Percentiles rank a stretch among this genome's conserved stretches.
phyloP scores from a whole-genome alignment of 2,113 vertebrate genomes.

The Gymnobelideus leadbeateri region DNA sequence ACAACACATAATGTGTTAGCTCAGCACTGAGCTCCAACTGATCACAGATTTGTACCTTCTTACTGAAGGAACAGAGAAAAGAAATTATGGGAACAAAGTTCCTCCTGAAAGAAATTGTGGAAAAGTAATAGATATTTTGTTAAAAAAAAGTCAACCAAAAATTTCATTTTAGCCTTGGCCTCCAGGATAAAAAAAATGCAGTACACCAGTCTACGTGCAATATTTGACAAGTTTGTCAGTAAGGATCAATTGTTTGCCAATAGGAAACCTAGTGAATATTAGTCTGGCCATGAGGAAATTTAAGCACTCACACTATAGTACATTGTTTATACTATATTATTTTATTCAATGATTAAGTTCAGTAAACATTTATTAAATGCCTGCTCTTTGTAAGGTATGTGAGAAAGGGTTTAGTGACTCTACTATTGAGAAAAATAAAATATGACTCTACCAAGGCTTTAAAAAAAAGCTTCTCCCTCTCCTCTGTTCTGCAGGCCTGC shows the following conservation, averaged over 20 bases:
- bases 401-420: neutral
- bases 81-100: neutral
- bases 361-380: neutral
- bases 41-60: neutral
- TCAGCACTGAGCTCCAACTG: neutral
- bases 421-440: neutral
- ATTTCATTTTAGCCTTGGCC: neutral
- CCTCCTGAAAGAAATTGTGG: neutral
- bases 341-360: neutral
- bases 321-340: neutral
- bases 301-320: neutral
- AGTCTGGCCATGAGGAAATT: neutral
- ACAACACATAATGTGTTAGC: too few relatives aligned
- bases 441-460: neutral
- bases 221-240: neutral
- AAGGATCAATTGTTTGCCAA: neutral
- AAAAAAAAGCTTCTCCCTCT: neutral
- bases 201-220: neutral
- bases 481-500: neutral
- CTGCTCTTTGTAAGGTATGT: neutral
- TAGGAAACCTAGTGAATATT: neutral
- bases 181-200: neutral
- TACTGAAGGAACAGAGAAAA: neutral
- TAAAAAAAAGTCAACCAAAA: neutral
- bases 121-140: neutral